phyloP scores from a whole-genome alignment of 2,113 vertebrate species.

The Hassar affinis region DNA sequence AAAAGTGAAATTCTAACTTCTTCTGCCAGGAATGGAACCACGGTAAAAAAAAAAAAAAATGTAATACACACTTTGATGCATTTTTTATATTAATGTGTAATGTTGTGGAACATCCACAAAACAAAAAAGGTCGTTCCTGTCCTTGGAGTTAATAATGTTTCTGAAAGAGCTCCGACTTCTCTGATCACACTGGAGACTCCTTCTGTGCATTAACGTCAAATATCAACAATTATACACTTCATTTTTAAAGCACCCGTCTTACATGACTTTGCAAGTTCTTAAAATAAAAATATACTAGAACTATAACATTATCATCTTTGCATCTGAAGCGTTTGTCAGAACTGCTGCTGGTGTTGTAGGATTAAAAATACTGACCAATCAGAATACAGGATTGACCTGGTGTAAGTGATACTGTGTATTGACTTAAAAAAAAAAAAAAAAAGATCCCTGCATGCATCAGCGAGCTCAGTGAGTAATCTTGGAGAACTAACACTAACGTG shows the following conservation, averaged over 20 bases:
- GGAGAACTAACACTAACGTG: not conserved
- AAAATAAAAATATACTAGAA: not conserved
- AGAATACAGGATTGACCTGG: not conserved
- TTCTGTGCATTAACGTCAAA: too few species aligned
- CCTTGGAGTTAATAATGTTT: too few species aligned
- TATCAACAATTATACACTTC: too few species aligned
- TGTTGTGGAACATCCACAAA: not conserved
- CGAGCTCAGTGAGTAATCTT: not conserved
- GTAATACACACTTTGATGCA: too few species aligned
- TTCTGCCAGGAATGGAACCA: too few species aligned
- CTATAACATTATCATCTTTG: not conserved
- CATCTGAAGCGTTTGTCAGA: not conserved
- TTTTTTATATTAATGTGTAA: too few species aligned
- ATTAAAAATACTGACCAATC: not conserved
- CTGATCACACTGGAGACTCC: too few species aligned
- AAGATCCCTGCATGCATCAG: not conserved
- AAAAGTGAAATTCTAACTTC: too few species aligned
- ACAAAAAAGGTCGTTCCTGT: not conserved
- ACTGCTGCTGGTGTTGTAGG: not conserved
- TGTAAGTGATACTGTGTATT: not conserved
- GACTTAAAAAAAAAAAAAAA: not conserved
- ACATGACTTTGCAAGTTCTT: too few species aligned
- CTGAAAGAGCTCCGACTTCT: too few species aligned
- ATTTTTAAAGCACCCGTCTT: too few species aligned
- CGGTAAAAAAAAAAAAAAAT: too few species aligned